Evolutionary conservation across 1,140 invertebrate species (phyloP).

Genomic region (Bombus waltoni): DNA sequence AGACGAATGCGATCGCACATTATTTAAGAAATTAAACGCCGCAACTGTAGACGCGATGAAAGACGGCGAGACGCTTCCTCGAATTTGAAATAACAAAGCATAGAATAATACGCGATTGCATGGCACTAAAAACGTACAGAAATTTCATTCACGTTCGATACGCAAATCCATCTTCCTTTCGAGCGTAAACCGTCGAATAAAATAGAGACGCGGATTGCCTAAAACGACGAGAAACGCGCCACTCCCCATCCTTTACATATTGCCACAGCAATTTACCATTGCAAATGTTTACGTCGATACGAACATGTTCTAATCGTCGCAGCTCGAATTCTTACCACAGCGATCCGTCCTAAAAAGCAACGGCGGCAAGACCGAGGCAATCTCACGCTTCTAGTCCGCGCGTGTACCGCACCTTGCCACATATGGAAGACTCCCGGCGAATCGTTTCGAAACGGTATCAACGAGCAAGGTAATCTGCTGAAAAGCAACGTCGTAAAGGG

Average conservation of each 20-base stretch:
- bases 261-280: slow-evolving; percentile 4
- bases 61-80: no score
- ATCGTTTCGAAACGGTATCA: slow-evolving; percentile 13
- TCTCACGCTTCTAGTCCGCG: background rate
- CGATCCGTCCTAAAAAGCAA: background rate
- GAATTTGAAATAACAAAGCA: no score
- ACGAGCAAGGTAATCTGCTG: background rate
- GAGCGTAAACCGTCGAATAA: background rate
- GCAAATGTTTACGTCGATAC: background rate
- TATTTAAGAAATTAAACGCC: no score
- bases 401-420: background rate
- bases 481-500: background rate
- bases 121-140: no score
- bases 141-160: no score
- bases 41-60: no score
- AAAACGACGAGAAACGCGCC: background rate
- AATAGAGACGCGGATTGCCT: no score
- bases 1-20: no score
- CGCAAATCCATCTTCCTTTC: no score
- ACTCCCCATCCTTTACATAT: background rate
- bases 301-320: background rate
- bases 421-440: background rate
- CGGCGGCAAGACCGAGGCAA: background rate
- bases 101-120: no score
- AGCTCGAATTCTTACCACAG: background rate